These are phyloP conservation scores for Drosophila suzukii DNA, from an alignment of 1,140 invertebrate species.

Conservation along the genomic window DNA sequence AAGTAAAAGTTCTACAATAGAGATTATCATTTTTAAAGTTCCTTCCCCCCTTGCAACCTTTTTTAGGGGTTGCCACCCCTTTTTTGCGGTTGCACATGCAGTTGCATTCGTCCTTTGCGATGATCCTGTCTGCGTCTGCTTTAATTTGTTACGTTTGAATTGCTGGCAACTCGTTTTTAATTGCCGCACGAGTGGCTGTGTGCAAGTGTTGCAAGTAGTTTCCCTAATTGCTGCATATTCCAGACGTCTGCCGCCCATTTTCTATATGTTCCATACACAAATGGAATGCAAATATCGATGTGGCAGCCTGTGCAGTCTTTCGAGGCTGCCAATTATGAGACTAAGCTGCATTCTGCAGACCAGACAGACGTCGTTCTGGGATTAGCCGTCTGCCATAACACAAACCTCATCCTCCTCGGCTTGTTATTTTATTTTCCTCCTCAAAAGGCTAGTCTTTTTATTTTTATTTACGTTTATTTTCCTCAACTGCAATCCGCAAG, in stretches of 20 bases:
- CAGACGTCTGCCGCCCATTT: constrained; percentile 33
- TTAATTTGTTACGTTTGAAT: constrained; percentile 58
- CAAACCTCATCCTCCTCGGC: not conserved
- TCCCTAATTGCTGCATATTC: constrained; percentile 61
- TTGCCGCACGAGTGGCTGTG: constrained; percentile 37
- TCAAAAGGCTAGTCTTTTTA: constrained; percentile 1
- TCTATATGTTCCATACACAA: not conserved
- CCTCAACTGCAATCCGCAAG: constrained; percentile 9
- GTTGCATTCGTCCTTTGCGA: constrained; percentile 30
- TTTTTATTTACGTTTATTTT: constrained; percentile 8
- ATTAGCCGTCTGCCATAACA: constrained; percentile 47
- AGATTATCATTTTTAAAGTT: not conserved
- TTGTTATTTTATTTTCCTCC: constrained; percentile 14
- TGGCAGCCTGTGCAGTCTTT: constrained; percentile 31
- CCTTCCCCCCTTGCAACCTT: not conserved
- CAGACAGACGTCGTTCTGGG: constrained; percentile 67
- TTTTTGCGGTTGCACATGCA: constrained; percentile 32
- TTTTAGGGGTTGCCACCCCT: constrained; percentile 44
- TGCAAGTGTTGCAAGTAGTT: constrained; percentile 43
- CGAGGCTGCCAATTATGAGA: constrained; percentile 61
- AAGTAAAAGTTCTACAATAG: not conserved
- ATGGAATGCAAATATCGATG: constrained; percentile 30
- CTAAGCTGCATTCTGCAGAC: constrained; percentile 69
- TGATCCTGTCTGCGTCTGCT: constrained; percentile 34
- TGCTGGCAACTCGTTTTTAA: constrained; percentile 48